These are phyloP conservation scores for Hydractinia echinata DNA, from an alignment of 30 jellyfish, hydroid and myxozoan genomes.

Conservation along the genomic window DNA sequence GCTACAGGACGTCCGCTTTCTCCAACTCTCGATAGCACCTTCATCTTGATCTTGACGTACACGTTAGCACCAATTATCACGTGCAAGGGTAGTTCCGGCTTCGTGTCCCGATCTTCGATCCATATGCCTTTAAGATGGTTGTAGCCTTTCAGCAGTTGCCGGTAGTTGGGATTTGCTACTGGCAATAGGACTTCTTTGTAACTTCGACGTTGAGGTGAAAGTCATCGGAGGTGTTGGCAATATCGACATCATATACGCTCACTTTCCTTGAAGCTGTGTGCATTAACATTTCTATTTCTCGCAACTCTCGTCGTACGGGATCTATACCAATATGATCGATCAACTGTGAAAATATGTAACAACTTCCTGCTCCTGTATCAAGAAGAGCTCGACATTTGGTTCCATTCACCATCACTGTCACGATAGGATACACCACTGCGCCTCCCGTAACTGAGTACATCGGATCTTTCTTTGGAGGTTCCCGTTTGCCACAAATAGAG, in stretches of 20 bases:
- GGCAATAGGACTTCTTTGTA: constrained; percentile 35
- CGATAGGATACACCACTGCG: constrained; percentile 37
- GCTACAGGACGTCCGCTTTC: constrained; percentile 57
- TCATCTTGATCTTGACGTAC: constrained; percentile 36
- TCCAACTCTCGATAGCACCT: constrained; percentile 41
- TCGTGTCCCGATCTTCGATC: constrained; percentile 40
- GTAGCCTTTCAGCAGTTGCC: constrained; percentile 29
- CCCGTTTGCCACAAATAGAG: constrained; percentile 57
- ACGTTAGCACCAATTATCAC: constrained; percentile 45
- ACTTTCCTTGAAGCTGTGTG: constrained; percentile 37
- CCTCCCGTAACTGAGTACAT: constrained; percentile 10
- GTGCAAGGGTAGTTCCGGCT: constrained; percentile 34
- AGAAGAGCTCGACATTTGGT: constrained; percentile 40
- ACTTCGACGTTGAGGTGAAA: constrained; percentile 38
- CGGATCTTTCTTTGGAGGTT: background rate
- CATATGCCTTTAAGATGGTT: constrained; percentile 53
- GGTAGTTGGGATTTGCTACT: constrained; percentile 45
- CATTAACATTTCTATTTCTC: constrained; percentile 42
- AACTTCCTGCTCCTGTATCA: constrained; percentile 71
- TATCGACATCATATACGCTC: constrained; percentile 31
- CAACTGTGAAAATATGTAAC: constrained; percentile 41
- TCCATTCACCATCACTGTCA: constrained; percentile 41
- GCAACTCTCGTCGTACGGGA: constrained; percentile 8
- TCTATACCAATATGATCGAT: background rate
- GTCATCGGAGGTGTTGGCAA: constrained; percentile 25